A percentile compares a stretch with the other conserved stretches of the same genome.
Conservation (phyloP, 2,797 vertebrate species). For the Mormyrus hasselquistii region DNA sequence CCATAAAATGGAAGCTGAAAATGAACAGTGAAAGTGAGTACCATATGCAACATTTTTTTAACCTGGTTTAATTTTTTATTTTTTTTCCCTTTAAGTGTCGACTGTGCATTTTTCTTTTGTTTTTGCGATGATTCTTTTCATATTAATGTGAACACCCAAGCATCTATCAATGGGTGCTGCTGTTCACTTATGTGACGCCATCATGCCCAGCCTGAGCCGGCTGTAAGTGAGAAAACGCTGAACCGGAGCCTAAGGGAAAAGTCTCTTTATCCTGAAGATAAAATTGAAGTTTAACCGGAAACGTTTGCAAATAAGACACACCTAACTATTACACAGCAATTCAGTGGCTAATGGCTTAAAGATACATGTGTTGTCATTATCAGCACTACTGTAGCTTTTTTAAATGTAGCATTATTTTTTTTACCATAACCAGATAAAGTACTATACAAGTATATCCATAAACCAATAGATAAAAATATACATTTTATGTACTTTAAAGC, state of each 20-base stretch:
- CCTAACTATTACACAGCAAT: background rate
- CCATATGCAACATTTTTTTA: background rate
- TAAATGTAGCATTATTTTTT: background rate
- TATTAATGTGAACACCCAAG: background rate
- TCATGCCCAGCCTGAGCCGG: background rate
- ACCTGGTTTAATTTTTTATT: background rate
- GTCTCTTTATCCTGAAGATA: constrained; percentile 3
- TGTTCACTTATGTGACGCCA: background rate
- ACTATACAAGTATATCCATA: background rate
- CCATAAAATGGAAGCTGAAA: constrained; percentile 33
- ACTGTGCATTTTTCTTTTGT: background rate
- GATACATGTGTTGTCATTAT: background rate
- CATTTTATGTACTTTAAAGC: background rate
- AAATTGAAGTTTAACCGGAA: background rate
- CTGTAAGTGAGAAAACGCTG: background rate
- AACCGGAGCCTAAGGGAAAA: background rate
- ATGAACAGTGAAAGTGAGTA: background rate
- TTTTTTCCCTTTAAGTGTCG: background rate
- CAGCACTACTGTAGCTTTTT: background rate
- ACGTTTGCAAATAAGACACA: background rate
- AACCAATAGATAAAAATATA: background rate
- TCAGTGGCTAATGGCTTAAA: background rate
- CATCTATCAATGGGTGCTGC: background rate
- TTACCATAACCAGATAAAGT: background rate
- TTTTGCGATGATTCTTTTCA: background rate